phyloP scores from a whole-genome alignment of 2,888 invertebrate species.

The Protula sp. region DNA sequence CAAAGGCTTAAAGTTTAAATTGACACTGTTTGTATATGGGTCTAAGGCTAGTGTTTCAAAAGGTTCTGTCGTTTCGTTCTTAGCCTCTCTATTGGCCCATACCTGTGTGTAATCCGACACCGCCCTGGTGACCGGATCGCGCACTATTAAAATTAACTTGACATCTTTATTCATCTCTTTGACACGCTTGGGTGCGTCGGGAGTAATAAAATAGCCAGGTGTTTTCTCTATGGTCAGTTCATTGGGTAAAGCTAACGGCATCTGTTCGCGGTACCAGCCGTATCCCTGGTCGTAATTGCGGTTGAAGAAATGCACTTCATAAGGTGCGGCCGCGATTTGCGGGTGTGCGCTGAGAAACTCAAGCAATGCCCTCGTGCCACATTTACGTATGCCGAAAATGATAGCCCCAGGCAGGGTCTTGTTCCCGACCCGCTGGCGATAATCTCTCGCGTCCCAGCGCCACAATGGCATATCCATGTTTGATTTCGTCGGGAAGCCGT shows the following conservation, averaged over 20 bases:
- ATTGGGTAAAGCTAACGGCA: background rate
- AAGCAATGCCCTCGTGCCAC: slow-evolving; percentile 84
- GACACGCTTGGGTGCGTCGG: background rate
- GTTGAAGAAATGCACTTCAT: slow-evolving; percentile 89
- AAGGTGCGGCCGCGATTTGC: slow-evolving; percentile 78
- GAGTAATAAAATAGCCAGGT: background rate
- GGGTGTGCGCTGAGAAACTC: slow-evolving; percentile 90
- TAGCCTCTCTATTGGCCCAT: background rate
- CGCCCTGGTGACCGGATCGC: background rate
- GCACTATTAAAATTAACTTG: background rate
- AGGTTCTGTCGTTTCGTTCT: background rate
- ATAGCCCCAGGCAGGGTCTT: slow-evolving; percentile 63
- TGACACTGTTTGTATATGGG: slow-evolving; percentile 45
- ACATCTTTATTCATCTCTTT: background rate
- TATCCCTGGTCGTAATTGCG: slow-evolving; percentile 67
- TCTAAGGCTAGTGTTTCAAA: slow-evolving; percentile 45
- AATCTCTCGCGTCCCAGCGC: too few relatives aligned
- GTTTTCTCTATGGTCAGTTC: background rate
- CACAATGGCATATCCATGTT: too few relatives aligned
- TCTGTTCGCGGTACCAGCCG: slow-evolving; percentile 64
- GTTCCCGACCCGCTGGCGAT: too few relatives aligned
- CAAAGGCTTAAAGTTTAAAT: slow-evolving; percentile 50
- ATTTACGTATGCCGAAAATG: slow-evolving; percentile 91
- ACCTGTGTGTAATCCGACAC: background rate
- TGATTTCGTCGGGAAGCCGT: too few relatives aligned